Evolutionary conservation across 2,797 vertebrate genomes (phyloP), one percentile per base, ranked within the genome.

Genomic region (Lepilemur septentrionalis): DNA sequence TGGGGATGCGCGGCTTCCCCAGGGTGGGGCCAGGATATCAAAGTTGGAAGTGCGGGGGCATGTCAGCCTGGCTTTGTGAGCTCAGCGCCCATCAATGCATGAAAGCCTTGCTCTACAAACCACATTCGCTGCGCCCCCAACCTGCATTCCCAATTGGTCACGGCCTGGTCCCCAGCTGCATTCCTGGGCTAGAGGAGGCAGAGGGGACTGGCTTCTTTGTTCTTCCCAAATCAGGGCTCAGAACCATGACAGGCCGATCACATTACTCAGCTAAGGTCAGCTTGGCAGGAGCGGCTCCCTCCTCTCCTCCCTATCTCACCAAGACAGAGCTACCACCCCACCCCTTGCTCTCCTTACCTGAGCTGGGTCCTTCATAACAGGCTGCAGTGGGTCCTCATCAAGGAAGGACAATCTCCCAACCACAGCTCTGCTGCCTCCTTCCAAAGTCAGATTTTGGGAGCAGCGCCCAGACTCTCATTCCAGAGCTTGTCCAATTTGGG

Each of bases 111-210:
- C 98, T 98, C 98, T 98, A 97, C 98, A 80, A 98, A 48, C 97
- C 76, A 97, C 98, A 98, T 98, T 99, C 65, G 98, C 98, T 23
- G 96, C 98, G 98, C 98, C 98, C 97, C 97, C 91, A 97, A 98
- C 98, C 98, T 98, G 98, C 98, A 99, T 99, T 99, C 99, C 98
- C 69, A 28, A 99, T 99, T 98, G 98, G 99, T 98, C 98, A 99
- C 86, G 98, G 98, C 98, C 98, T 96, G 97, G 98, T 98, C 97
- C 98, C 95, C 98, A 98, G 98, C 98, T 98, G 98, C 98, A 98
- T 98, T 98, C 98, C 98, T 98, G 92, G 91, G 96, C 97, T 94
- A 8, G 91, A 97, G 98, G 97, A 98, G 96, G 96, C 96, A 65
- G 88, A 98, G 98, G 98, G 98, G 98, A 97, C 93, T 98, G 89